phyloP scores from a whole-genome alignment of 2,797 vertebrate species.

The Pelobates cultripes region DNA sequence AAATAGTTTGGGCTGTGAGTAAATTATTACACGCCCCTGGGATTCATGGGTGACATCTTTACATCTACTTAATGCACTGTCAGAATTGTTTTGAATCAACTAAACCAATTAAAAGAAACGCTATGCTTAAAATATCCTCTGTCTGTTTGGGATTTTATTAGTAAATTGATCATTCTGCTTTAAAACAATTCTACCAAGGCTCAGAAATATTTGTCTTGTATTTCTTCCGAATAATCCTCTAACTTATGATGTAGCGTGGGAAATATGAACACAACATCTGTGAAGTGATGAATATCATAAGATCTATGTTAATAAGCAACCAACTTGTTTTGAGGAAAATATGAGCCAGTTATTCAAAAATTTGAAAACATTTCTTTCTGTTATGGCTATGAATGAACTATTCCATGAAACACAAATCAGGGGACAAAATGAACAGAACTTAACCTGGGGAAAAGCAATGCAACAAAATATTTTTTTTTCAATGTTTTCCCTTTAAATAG shows the following conservation, averaged over 20 bases:
- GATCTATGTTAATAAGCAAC: not conserved
- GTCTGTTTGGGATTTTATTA: too few relatives aligned
- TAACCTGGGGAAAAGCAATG: not conserved
- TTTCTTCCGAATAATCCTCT: not conserved
- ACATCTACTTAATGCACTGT: too few relatives aligned
- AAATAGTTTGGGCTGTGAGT: too few relatives aligned
- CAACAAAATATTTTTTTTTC: not conserved
- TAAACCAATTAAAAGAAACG: too few relatives aligned
- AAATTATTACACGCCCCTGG: too few relatives aligned
- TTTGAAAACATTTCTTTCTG: not conserved
- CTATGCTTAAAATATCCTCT: too few relatives aligned
- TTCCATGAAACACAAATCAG: not conserved
- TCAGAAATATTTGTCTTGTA: not conserved
- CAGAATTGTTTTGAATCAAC: too few relatives aligned
- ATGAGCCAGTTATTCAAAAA: not conserved
- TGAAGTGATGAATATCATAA: not conserved
- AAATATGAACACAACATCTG: slow-evolving; percentile 11
- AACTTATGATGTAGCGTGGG: not conserved
- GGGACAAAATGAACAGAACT: too few relatives aligned
- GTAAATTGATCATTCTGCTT: not conserved
- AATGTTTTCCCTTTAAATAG: not conserved
- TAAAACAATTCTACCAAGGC: not conserved
- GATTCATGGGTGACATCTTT: too few relatives aligned
- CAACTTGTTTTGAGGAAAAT: not conserved
- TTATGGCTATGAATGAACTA: not conserved